Evolutionary conservation across 1,140 invertebrate genomes (phyloP).

Genomic region (Sinonovacula constricta): DNA sequence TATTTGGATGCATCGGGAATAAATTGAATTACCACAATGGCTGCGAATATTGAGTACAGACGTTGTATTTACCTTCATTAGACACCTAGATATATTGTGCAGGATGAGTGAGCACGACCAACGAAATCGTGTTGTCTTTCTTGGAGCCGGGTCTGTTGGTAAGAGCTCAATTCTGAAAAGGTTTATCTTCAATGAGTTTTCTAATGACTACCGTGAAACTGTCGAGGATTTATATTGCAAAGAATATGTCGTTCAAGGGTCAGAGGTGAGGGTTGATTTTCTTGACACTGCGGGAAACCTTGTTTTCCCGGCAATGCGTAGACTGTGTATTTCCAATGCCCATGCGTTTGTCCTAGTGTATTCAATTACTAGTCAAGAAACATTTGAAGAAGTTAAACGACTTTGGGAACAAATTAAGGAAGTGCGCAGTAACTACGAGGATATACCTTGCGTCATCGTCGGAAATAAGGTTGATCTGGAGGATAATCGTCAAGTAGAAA

Average conservation of each 20-base stretch:
- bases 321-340: slow-evolving; percentile 92
- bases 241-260: slow-evolving; percentile 86
- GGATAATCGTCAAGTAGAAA: slow-evolving; percentile 70
- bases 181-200: slow-evolving; percentile 91
- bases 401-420: slow-evolving; percentile 91
- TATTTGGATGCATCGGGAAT: too few species aligned
- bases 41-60: too few species aligned
- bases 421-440: slow-evolving; percentile 87
- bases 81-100: too few species aligned
- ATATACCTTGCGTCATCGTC: slow-evolving; percentile 91
- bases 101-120: slow-evolving; percentile 80
- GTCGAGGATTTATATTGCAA: slow-evolving; percentile 93
- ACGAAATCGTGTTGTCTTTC: slow-evolving; percentile 88
- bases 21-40: too few species aligned
- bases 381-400: slow-evolving; percentile 88
- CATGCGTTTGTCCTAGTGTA: slow-evolving; percentile 95
- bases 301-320: slow-evolving; percentile 74
- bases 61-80: too few species aligned
- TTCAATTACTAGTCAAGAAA: slow-evolving; percentile 86
- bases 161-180: slow-evolving; percentile 92
- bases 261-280: slow-evolving; percentile 85
- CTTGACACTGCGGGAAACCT: slow-evolving; percentile 88
- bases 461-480: slow-evolving; percentile 90
- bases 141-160: slow-evolving; percentile 90
- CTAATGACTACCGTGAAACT: slow-evolving; percentile 90